A percentile compares a stretch with the other conserved stretches of the same genome.
These are phyloP conservation scores for Euschistus heros DNA, from an alignment of 1,140 invertebrate genomes.

Conservation along the genomic window DNA sequence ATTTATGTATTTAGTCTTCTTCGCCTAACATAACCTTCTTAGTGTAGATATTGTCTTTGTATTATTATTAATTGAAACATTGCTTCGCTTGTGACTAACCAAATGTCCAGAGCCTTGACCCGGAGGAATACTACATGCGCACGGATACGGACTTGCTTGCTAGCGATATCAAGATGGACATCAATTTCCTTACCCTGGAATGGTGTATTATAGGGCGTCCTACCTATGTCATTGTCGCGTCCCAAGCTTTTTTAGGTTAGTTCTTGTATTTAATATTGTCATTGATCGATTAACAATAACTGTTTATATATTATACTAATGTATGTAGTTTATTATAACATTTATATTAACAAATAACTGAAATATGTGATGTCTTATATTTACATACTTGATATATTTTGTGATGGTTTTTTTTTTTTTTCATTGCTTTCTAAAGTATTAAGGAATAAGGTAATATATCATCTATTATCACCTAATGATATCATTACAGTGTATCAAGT, in stretches of 20 bases:
- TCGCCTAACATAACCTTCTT: background rate
- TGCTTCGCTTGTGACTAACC: slow-evolving; percentile 12
- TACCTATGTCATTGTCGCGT: slow-evolving; percentile 70
- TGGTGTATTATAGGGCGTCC: slow-evolving; percentile 87
- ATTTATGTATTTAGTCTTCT: background rate
- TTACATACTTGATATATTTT: too few relatives aligned
- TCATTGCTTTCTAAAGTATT: too few relatives aligned
- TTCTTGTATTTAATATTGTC: background rate
- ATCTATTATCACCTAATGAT: too few relatives aligned
- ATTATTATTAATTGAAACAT: background rate
- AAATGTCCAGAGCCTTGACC: slow-evolving; percentile 69
- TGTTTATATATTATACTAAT: too few relatives aligned
- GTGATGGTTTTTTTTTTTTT: too few relatives aligned
- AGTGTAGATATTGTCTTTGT: background rate
- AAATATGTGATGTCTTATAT: too few relatives aligned
- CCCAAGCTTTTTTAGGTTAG: slow-evolving; percentile 68
- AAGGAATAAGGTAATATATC: too few relatives aligned
- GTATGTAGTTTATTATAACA: too few relatives aligned
- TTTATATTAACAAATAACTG: too few relatives aligned
- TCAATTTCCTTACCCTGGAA: slow-evolving; percentile 86
- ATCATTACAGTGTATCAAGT: too few relatives aligned
- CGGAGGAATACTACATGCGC: slow-evolving; percentile 85
- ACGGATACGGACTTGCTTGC: slow-evolving; percentile 79
- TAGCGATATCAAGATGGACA: slow-evolving; percentile 74
- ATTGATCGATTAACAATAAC: too few relatives aligned